Base-by-base conservation (phyloP, 2,113 vertebrate genomes). In the Boleophthalmus pectinirostris region DNA sequence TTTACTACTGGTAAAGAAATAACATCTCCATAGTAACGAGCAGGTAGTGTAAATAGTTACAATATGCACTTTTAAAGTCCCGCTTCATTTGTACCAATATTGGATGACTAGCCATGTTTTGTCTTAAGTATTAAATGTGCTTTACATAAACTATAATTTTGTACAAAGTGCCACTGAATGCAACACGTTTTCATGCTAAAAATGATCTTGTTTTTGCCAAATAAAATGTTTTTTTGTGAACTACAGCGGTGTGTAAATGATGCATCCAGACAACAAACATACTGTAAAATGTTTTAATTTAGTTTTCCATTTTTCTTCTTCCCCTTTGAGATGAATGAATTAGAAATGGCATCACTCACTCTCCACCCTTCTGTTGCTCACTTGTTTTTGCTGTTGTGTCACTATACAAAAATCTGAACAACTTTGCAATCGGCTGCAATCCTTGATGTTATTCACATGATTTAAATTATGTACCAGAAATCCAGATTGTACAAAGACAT, bases 221-320 rank as follows among this genome's bases (percentile, higher is more conserved):
- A 90, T 89, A 78, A 86, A 90, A 56, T 9, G 20, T 71, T 71
- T 60, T 1, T 58, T 15, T 29, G 51, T 12, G 4, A 1, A 3
- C 16, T 24, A 25, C 16, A 25, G 43, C 1, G 1, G 33, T 70
- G 18, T 23, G 3, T 24, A 53, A 57, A 68, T 2, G 12, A 54
- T 21, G 15, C 67, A 73, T 20, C 77, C 87, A 61, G 38, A 73
- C 56, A 69, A 63, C 24, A 73, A 69, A 60, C n/a, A 72, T 93
- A 81, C 68, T 94, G 94, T 94, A 94, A 94, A 94, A 94, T 91
- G 89, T 77, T 90, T 93, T 93, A 87, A 91, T 92, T 90, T 90
- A 87, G 60, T 69, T 87, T 83, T 82, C 76, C 18, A 20, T 68
- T 68, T 64, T n/a, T 79, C 79, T 69, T 79, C 76, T 71, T 86